These are phyloP conservation scores for Andrena minutula DNA, from an alignment of 2,888 invertebrate genomes.

Conservation along the genomic window DNA sequence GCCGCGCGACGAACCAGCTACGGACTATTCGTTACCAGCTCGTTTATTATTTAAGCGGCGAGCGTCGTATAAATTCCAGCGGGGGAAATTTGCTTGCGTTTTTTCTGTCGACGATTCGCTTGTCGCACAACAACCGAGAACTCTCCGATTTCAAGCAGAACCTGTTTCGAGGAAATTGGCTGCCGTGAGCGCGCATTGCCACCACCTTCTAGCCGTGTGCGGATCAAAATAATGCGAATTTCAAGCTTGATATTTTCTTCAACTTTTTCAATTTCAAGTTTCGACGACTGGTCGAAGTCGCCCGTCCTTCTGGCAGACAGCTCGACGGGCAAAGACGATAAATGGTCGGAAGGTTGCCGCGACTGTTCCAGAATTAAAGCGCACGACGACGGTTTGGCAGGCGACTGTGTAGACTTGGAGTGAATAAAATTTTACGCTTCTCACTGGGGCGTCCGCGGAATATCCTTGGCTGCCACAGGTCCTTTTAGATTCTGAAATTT, in stretches of 20 bases:
- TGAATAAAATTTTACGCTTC: conserved; percentile 6
- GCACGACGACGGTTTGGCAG: background rate
- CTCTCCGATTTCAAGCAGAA: conserved; percentile 12
- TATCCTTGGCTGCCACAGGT: background rate
- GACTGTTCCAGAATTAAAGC: conserved; percentile 38
- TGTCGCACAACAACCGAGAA: background rate
- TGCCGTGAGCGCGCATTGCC: background rate
- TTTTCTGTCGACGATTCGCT: conserved; percentile 3
- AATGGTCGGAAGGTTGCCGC: conserved; percentile 18
- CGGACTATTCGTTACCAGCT: background rate
- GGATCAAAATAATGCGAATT: conserved; percentile 50
- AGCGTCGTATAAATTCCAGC: background rate
- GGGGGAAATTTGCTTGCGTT: background rate
- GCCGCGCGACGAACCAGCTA: background rate
- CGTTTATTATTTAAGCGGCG: conserved; percentile 7
- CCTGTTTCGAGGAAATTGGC: conserved; percentile 15
- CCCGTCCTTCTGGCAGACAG: background rate
- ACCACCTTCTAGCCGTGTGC: background rate
- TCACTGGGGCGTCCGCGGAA: background rate
- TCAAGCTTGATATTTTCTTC: conserved; percentile 34
- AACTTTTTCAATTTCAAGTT: conserved; percentile 57
- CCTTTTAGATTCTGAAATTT: conserved; percentile 25
- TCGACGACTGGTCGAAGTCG: conserved; percentile 27
- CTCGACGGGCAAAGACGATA: conserved; percentile 23
- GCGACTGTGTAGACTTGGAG: conserved; percentile 5